Conservation (phyloP, 35 echinoderm and acorn worm genomes). For the Eucidaris tribuloides region DNA sequence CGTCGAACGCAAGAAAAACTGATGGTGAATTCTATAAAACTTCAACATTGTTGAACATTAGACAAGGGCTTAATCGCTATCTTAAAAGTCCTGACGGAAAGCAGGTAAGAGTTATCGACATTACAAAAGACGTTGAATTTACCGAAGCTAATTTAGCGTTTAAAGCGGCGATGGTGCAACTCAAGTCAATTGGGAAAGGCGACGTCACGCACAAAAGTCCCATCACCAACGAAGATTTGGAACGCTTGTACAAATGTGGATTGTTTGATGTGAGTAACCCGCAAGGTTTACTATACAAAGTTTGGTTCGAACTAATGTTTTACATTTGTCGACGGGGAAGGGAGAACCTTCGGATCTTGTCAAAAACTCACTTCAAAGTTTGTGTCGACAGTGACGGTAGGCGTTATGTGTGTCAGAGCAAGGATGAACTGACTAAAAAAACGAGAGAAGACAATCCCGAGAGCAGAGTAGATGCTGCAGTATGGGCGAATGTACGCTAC, state of each 20-base stretch:
- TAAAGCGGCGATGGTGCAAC: neutral
- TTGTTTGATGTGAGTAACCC: neutral
- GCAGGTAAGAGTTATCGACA: neutral
- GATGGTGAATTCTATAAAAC: neutral
- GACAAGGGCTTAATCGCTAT: neutral
- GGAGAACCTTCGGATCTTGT: neutral
- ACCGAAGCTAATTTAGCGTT: neutral
- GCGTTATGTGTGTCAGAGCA: neutral
- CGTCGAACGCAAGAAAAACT: neutral
- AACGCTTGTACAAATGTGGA: neutral
- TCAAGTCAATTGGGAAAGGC: neutral
- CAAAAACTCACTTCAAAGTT: neutral
- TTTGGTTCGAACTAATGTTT: neutral
- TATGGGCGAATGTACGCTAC: neutral
- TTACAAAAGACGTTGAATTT: constrained; percentile 4
- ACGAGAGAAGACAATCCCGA: neutral
- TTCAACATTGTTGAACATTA: neutral
- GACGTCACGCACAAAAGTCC: neutral
- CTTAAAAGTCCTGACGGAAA: neutral
- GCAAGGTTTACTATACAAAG: neutral
- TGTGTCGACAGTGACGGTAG: neutral
- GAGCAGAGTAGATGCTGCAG: neutral
- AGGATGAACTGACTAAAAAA: neutral
- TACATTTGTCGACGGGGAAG: neutral
- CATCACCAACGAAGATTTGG: no score